Percentiles rank a stretch among this genome's conserved stretches.
These are phyloP conservation scores for Zapus hudsonius DNA, from an alignment of 2,113 vertebrate genomes.

Conservation along the genomic window DNA sequence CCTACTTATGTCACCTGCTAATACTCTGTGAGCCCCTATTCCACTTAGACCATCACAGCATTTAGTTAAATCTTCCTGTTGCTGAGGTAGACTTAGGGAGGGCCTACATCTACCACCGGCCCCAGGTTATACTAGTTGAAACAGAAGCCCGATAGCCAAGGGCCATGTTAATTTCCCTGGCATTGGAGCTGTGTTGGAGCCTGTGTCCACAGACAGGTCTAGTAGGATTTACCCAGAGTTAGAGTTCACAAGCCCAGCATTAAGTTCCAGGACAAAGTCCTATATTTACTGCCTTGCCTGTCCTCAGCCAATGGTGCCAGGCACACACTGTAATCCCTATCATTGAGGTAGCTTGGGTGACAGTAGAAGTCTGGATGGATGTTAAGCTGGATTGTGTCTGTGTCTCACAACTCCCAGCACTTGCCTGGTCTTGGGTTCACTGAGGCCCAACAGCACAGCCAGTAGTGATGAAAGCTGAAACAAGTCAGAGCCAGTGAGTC, in stretches of 20 bases:
- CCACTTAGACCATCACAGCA: not conserved
- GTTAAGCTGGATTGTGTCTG: not conserved
- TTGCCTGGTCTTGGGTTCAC: not conserved
- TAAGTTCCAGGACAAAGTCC: not conserved
- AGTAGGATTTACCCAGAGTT: not conserved
- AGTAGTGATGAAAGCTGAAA: not conserved
- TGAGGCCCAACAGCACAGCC: too few relatives aligned
- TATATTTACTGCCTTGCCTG: not conserved
- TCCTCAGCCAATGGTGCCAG: not conserved
- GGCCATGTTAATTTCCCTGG: not conserved
- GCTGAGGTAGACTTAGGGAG: not conserved
- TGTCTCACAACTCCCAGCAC: not conserved
- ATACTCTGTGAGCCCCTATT: not conserved
- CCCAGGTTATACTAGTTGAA: too few relatives aligned
- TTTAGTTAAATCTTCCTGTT: not conserved
- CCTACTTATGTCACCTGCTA: not conserved
- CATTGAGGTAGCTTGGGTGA: not conserved
- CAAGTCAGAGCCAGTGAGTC: not conserved
- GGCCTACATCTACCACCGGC: not conserved
- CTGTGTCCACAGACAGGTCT: not conserved
- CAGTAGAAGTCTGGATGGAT: not conserved
- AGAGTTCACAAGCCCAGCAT: not conserved
- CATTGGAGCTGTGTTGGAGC: not conserved
- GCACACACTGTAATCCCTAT: not conserved
- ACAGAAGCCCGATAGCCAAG: not conserved